Percentiles rank a stretch among this genome's conserved stretches.
Conservation (phyloP, 2,888 invertebrate species). For the Tholera decimalis region DNA sequence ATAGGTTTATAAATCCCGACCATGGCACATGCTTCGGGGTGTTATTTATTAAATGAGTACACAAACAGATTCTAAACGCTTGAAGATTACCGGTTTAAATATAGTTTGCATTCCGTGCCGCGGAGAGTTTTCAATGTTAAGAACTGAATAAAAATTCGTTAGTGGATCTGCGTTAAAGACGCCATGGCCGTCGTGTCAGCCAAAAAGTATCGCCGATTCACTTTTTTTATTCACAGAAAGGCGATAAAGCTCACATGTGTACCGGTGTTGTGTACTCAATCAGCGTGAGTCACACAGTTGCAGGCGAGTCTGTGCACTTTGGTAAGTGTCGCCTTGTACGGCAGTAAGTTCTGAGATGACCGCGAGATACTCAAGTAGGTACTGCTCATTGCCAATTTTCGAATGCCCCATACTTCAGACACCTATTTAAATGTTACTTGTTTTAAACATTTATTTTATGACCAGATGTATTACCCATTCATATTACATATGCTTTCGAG, state of each 20-base stretch:
- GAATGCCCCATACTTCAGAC: constrained; percentile 19
- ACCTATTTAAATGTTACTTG: constrained; percentile 48
- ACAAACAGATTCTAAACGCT: constrained; percentile 27
- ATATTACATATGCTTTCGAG: not conserved
- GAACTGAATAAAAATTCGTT: constrained; percentile 27
- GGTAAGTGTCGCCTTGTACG: constrained; percentile 80
- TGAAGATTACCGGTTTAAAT: constrained; percentile 41
- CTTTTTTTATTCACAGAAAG: constrained; percentile 56
- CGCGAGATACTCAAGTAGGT: constrained; percentile 55
- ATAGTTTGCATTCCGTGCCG: constrained; percentile 28
- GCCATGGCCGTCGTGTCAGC: constrained; percentile 13
- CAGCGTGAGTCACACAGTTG: constrained; percentile 76
- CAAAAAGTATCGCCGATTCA: constrained; percentile 21
- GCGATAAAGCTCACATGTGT: constrained; percentile 61
- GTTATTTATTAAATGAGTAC: constrained; percentile 25
- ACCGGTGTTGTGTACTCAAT: constrained; percentile 69
- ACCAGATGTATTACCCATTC: constrained; percentile 1
- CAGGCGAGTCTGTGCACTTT: constrained; percentile 74
- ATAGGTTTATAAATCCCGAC: constrained; percentile 8
- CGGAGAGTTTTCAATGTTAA: constrained; percentile 22
- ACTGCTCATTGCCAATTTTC: constrained; percentile 37
- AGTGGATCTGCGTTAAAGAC: constrained; percentile 6
- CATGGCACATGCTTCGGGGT: constrained; percentile 9
- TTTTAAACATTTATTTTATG: constrained; percentile 13
- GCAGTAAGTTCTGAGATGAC: constrained; percentile 64